phyloP scores from a whole-genome alignment of 2,113 vertebrate species.

The Nannobrachium achirus region DNA sequence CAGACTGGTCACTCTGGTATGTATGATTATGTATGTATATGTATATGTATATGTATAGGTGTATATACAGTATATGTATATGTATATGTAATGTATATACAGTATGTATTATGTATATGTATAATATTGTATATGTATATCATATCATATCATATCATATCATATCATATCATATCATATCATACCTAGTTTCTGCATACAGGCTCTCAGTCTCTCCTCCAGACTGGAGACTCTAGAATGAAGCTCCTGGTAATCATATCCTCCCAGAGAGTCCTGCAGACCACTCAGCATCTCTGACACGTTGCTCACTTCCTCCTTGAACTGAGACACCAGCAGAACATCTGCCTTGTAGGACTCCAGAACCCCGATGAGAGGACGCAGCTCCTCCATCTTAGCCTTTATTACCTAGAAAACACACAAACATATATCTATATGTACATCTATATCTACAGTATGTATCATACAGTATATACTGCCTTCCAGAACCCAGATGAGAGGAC shows the following conservation, averaged over 20 bases:
- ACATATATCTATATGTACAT: too few relatives aligned
- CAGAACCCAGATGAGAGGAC: too few relatives aligned
- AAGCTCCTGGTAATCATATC: slow-evolving; percentile 84
- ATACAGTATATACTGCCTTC: too few relatives aligned
- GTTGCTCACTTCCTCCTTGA: slow-evolving; percentile 96
- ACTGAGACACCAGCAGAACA: slow-evolving; percentile 95
- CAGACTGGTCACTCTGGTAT: too few relatives aligned
- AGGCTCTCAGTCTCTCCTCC: slow-evolving; percentile 65
- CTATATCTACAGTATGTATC: too few relatives aligned
- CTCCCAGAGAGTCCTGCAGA: slow-evolving; percentile 94
- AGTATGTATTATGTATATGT: too few relatives aligned
- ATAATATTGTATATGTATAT: not conserved
- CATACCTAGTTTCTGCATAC: slow-evolving; percentile 70
- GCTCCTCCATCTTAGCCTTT: slow-evolving; percentile 98
- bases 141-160: too few relatives aligned
- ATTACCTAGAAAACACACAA: slow-evolving; percentile 85
- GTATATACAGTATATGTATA: not conserved
- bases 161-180: too few relatives aligned
- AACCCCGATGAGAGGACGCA: slow-evolving; percentile 96
- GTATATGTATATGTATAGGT: not conserved
- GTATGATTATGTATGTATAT: not conserved
- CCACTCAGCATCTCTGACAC: slow-evolving; percentile 94
- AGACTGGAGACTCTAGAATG: slow-evolving; percentile 54
- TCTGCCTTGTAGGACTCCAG: slow-evolving; percentile 98
- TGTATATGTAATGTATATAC: not conserved